Conservation (phyloP, 35 echinoderm and acorn worm species). For the Heliocidaris tuberculata region DNA sequence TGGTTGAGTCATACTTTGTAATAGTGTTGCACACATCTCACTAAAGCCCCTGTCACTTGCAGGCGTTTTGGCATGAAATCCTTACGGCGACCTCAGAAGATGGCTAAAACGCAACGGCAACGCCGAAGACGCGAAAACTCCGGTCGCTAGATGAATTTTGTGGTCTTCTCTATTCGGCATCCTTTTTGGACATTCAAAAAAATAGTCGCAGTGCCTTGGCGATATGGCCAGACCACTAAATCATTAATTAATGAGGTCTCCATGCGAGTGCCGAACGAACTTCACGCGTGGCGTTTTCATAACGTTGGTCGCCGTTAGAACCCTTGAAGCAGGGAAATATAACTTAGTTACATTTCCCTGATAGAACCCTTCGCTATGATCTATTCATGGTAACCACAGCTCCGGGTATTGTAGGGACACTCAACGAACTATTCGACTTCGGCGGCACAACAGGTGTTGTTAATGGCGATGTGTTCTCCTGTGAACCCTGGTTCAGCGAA, state of each 20-base stretch:
- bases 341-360: too few relatives aligned
- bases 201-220: neutral
- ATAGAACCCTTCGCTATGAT: neutral
- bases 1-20: too few relatives aligned
- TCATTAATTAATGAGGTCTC: neutral
- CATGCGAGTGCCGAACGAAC: neutral
- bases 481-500: constrained; percentile 15
- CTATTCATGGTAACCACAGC: neutral
- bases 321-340: too few relatives aligned
- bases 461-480: constrained; percentile 4
- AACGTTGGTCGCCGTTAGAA: neutral
- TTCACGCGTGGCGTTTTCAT: neutral
- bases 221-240: neutral
- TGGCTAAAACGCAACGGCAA: too few relatives aligned
- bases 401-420: neutral
- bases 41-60: too few relatives aligned
- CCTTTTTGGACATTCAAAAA: neutral
- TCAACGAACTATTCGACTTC: neutral
- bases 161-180: too few relatives aligned
- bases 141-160: too few relatives aligned
- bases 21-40: too few relatives aligned
- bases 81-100: too few relatives aligned
- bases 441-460: neutral
- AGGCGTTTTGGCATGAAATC: too few relatives aligned
- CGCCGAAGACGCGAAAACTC: too few relatives aligned